Conservation (phyloP, 2,113 vertebrate genomes). For the Callipepla squamata region DNA sequence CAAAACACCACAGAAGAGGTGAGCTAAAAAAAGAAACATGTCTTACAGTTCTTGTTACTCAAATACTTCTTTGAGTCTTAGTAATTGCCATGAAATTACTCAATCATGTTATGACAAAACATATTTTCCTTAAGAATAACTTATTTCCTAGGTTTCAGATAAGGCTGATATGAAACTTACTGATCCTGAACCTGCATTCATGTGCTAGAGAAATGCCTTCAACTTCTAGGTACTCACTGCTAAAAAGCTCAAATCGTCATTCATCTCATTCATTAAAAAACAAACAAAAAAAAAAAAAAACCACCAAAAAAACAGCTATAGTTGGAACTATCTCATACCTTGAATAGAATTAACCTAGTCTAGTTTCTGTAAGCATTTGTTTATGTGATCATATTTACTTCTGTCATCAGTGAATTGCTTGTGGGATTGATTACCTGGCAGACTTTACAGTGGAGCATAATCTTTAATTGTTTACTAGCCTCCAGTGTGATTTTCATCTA, state of each 20-base stretch:
- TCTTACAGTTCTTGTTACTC: not conserved
- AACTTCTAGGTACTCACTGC: not conserved
- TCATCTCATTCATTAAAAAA: not conserved
- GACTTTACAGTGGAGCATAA: not conserved
- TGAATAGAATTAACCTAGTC: not conserved
- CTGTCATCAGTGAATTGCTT: not conserved
- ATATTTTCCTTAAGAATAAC: not conserved
- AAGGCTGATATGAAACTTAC: not conserved
- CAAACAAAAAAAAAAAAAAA: not conserved
- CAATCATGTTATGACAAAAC: not conserved
- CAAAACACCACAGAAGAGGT: not conserved
- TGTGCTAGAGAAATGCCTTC: not conserved
- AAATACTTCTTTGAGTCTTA: not conserved
- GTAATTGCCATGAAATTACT: not conserved
- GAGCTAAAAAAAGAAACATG: not conserved
- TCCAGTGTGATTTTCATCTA: constrained; percentile 19
- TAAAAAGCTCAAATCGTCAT: not conserved
- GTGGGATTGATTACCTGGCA: not conserved
- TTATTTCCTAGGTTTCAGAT: not conserved
- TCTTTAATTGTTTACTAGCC: constrained; percentile 17
- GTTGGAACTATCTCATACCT: not conserved
- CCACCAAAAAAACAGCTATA: not conserved
- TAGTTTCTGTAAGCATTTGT: not conserved
- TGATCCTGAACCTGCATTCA: not conserved
- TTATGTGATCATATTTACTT: not conserved